These are phyloP conservation scores for Chrysogorgia sp. DNA, from an alignment of 92 coral and sea anemone species.

Conservation along the genomic window DNA sequence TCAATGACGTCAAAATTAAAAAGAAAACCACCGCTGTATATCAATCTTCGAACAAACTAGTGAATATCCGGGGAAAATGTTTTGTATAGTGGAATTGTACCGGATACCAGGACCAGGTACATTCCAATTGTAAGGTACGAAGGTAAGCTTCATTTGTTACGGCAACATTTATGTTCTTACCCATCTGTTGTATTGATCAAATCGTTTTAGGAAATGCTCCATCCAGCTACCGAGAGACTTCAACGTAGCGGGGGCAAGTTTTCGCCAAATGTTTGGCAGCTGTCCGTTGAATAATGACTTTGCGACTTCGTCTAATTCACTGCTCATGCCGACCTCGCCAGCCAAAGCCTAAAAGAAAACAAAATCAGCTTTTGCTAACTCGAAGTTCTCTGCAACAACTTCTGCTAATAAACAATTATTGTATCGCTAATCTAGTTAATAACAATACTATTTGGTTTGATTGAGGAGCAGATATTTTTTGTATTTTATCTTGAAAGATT, in stretches of 20 bases:
- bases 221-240: conserved; percentile 99
- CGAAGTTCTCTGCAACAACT: background rate
- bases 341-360: conserved; percentile 80
- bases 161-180: conserved; percentile 50
- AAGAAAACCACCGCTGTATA: too few relatives aligned
- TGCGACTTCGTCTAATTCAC: conserved; percentile 96
- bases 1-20: too few relatives aligned
- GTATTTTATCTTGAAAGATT: too few relatives aligned
- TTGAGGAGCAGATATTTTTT: too few relatives aligned
- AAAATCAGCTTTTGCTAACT: background rate
- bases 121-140: background rate
- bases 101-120: too few relatives aligned
- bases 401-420: too few relatives aligned
- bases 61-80: too few relatives aligned
- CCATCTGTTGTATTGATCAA: conserved; percentile 91
- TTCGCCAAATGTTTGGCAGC: conserved; percentile 96
- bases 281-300: conserved; percentile 94
- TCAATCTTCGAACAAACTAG: too few relatives aligned
- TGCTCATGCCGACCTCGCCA: conserved; percentile 99
- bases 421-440: too few relatives aligned
- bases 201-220: conserved; percentile 93
- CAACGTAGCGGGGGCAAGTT: conserved; percentile 95
- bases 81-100: too few relatives aligned
- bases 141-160: background rate
- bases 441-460: too few relatives aligned